These are phyloP conservation scores for Pholis gunnellus DNA, from an alignment of 2,113 vertebrate species.

Conservation along the genomic window DNA sequence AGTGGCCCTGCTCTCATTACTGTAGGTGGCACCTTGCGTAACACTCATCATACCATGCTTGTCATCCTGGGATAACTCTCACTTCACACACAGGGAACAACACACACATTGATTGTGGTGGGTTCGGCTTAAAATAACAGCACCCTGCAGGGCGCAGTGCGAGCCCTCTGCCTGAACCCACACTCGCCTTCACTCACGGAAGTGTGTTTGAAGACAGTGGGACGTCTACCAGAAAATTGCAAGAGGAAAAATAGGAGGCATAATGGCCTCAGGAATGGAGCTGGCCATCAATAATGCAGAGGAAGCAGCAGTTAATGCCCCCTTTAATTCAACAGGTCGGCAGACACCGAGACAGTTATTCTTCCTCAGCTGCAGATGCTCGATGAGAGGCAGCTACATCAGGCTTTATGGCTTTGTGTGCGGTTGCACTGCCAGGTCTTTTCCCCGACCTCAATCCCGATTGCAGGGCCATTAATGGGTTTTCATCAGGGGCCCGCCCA, in stretches of 20 bases:
- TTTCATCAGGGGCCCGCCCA: conserved; percentile 68
- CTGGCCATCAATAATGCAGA: conserved; percentile 82
- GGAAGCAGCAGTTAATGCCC: conserved; percentile 77
- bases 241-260: conserved; percentile 72
- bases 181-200: conserved; percentile 34
- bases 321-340: conserved; percentile 84
- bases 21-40: conserved; percentile 48
- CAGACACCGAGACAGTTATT: conserved; percentile 71
- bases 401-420: conserved; percentile 76
- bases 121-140: conserved; percentile 70
- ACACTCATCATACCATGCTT: conserved; percentile 42
- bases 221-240: conserved; percentile 71
- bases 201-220: conserved; percentile 76
- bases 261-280: conserved; percentile 76
- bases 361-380: conserved; percentile 65
- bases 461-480: conserved; percentile 71
- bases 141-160: conserved; percentile 44
- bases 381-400: conserved; percentile 68
- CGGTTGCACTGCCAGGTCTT: conserved; percentile 53
- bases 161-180: conserved; percentile 65
- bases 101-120: conserved; percentile 51
- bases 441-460: conserved; percentile 67
- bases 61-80: conserved; percentile 62
- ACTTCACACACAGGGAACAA: conserved; percentile 35
- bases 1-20: neutral